Base-by-base conservation (phyloP, 2,113 vertebrate genomes). In the Sialia sialis region DNA sequence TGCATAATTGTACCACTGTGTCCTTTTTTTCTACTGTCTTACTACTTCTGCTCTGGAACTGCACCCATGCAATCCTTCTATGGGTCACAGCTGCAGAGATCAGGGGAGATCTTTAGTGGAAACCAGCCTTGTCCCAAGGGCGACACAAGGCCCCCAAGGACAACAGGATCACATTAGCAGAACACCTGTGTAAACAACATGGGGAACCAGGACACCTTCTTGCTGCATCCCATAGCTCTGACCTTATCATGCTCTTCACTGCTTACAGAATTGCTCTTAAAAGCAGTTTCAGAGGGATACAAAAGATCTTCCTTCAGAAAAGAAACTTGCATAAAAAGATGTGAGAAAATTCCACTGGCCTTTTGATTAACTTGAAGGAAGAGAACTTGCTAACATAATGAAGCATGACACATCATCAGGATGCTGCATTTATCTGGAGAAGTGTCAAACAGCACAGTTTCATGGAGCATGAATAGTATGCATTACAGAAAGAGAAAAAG, bases 321-420 rank as follows among this genome's bases (percentile, higher is more conserved):
- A 87, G 74, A 95, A 62, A 46, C 66, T 74, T 79, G 27, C 4
- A 7, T 49, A 54, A 84, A 80, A 81, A 95, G 68, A 87, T 8
- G 5, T 32, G 49, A 93, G 51, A 75, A 91, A 90, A 94, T 64
- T 70, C 48, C 32, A 10, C 66, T 55, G 68, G 69, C 46, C 39
- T 44, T 95, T 84, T 74, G 69, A 94, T 46, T 66, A 68, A 85
- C 51, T 92, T 73, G n/a, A 67, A 93, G 66, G 46, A 93, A 19
- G 60, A 84, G 87, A 69, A 84, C 68, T 78, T 63, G 36, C 49
- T 89, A 69, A 83, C 27, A 76, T 66, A 94, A 91, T 54, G 63
- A 75, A 80, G 54, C 68, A 41, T 85, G 72, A 51, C 79, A 76
- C 51, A 72, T 75, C 70, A 75, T 87, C 39, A 93, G 78, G 79